Percentiles rank a stretch among this genome's conserved stretches.
phyloP scores from a whole-genome alignment of 2,113 vertebrate genomes.

The Verasper variegatus region DNA sequence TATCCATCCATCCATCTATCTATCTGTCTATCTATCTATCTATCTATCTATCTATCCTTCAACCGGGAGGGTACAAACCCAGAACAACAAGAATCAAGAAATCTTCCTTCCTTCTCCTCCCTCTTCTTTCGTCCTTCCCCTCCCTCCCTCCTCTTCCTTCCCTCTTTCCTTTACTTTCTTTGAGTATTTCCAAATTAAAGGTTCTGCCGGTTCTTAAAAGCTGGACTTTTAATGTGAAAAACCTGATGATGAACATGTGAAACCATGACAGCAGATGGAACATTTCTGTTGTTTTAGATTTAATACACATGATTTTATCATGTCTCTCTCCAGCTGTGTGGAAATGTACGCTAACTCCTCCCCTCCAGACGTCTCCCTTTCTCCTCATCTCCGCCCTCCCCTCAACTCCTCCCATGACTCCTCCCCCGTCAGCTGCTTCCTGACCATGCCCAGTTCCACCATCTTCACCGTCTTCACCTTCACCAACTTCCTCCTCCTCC shows the following conservation, averaged over 20 bases:
- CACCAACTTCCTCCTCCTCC: slow-evolving; percentile 33
- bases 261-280: too few species aligned
- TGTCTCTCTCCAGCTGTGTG: background rate
- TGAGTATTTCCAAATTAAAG: background rate
- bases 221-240: background rate
- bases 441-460: background rate
- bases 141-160: too few species aligned
- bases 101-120: background rate
- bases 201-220: background rate
- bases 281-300: background rate
- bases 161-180: too few species aligned
- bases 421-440: slow-evolving; percentile 11
- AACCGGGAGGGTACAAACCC: too few species aligned
- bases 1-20: too few species aligned
- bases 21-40: too few species aligned
- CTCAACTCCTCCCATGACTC: background rate
- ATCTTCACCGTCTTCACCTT: slow-evolving; percentile 8
- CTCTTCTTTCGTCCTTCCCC: too few species aligned
- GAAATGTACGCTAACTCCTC: background rate
- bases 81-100: too few species aligned
- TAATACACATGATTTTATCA: background rate
- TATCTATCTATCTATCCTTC: too few species aligned
- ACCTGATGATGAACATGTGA: background rate
- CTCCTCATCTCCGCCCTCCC: background rate
- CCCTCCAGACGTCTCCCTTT: background rate